phyloP scores from a whole-genome alignment of 2,797 vertebrate genomes.

The Lateolabrax maculatus region DNA sequence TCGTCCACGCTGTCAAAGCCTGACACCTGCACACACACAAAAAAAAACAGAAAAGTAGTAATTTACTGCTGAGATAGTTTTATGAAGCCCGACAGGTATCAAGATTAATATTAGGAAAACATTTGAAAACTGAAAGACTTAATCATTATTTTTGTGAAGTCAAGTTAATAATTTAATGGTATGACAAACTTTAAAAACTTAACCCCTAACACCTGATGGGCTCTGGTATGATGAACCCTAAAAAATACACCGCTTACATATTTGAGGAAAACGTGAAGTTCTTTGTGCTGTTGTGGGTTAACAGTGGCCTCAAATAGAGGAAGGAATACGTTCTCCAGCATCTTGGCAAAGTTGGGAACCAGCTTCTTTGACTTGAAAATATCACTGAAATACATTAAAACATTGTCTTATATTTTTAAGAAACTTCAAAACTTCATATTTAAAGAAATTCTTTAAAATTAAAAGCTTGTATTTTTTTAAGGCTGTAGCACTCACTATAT shows the following conservation, averaged over 20 bases:
- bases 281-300: constrained; percentile 92
- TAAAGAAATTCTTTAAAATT: background rate
- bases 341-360: constrained; percentile 92
- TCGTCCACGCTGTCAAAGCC: constrained; percentile 99
- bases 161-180: background rate
- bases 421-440: background rate
- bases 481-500: constrained; percentile 92
- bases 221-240: background rate
- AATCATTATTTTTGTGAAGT: background rate
- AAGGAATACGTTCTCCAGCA: constrained; percentile 96
- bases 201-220: background rate
- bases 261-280: constrained; percentile 95
- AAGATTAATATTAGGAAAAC: background rate
- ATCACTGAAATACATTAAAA: constrained; percentile 86
- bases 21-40: constrained; percentile 86
- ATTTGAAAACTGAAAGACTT: background rate
- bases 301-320: constrained; percentile 95
- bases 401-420: background rate
- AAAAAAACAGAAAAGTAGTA: background rate
- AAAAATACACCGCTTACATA: constrained; percentile 87
- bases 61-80: background rate
- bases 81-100: background rate
- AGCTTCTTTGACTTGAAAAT: constrained; percentile 95
- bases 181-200: background rate
- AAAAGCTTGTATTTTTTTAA: background rate